These are phyloP conservation scores for Xanthorhoe spadicearia DNA, from an alignment of 2,888 invertebrate genomes.

Conservation along the genomic window DNA sequence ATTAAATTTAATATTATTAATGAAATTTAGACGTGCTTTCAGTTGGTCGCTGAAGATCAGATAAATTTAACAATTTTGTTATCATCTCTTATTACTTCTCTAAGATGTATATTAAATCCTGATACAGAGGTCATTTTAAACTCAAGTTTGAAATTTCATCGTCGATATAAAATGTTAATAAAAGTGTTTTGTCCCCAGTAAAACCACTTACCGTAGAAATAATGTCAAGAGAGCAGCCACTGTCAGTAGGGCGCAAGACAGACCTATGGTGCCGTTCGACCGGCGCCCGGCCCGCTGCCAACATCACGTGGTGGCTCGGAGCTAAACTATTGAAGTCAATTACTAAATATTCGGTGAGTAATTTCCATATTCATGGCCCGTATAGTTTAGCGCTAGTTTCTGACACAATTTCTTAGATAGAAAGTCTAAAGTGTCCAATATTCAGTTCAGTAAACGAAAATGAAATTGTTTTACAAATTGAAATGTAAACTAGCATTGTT, in stretches of 20 bases:
- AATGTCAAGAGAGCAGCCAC: slow-evolving; percentile 91
- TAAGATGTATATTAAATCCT: no score
- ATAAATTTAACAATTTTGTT: no score
- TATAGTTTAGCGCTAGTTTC: slow-evolving; percentile 3
- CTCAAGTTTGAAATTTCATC: not conserved
- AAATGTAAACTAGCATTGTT: not conserved
- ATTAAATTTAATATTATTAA: no score
- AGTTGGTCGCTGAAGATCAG: no score
- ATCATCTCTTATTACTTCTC: no score
- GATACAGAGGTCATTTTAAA: no score
- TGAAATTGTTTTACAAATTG: no score
- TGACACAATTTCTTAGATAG: not conserved
- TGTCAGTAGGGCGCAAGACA: slow-evolving; percentile 92
- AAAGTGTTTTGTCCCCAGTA: slow-evolving; percentile 84
- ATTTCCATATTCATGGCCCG: slow-evolving; percentile 7
- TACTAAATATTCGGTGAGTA: slow-evolving; percentile 67
- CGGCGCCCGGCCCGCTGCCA: slow-evolving; percentile 94
- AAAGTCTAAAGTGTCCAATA: not conserved
- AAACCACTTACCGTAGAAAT: slow-evolving; percentile 92
- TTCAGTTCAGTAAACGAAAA: not conserved
- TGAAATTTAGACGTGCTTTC: no score
- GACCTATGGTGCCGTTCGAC: slow-evolving; percentile 92
- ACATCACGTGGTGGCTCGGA: slow-evolving; percentile 94
- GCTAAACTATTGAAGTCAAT: slow-evolving; percentile 85
- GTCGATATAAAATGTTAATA: not conserved